Conservation (phyloP, 2,888 invertebrate genomes). For the Coelogynopora nodosa region DNA sequence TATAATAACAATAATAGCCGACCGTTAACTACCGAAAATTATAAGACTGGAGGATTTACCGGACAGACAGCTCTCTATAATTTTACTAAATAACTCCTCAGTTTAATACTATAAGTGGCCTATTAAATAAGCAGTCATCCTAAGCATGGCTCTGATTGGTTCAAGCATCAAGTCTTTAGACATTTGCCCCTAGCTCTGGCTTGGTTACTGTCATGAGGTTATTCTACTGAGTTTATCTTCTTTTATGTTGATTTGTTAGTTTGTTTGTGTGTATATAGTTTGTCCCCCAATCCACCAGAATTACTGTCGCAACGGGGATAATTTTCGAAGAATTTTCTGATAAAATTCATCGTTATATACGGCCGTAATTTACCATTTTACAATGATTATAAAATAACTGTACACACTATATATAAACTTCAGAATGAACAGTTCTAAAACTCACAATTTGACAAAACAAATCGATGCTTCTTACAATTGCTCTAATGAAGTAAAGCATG, state of each 20-base stretch:
- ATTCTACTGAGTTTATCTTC: background rate
- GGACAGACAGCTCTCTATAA: constrained; percentile 1
- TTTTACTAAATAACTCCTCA: background rate
- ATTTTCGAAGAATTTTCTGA: no score
- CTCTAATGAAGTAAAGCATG: background rate
- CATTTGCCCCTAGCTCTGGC: constrained; percentile 27
- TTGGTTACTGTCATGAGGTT: no score
- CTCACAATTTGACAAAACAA: background rate
- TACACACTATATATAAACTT: no score
- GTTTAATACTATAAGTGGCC: constrained; percentile 23
- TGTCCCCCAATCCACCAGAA: background rate
- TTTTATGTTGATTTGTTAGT: background rate
- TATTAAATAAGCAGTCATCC: constrained; percentile 26
- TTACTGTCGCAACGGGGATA: no score
- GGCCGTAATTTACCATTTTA: background rate
- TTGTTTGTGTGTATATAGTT: background rate
- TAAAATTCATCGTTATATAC: background rate
- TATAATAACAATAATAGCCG: background rate
- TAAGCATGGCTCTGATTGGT: background rate
- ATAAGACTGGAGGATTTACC: background rate
- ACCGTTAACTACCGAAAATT: background rate
- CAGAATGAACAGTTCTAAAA: background rate
- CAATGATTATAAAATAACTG: no score
- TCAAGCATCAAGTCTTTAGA: constrained; percentile 17
- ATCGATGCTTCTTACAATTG: background rate